A percentile compares a stretch with the other conserved stretches of the same genome.
Conservation (phyloP, 2,797 vertebrate species). For the Acipenser oxyrinchus region DNA sequence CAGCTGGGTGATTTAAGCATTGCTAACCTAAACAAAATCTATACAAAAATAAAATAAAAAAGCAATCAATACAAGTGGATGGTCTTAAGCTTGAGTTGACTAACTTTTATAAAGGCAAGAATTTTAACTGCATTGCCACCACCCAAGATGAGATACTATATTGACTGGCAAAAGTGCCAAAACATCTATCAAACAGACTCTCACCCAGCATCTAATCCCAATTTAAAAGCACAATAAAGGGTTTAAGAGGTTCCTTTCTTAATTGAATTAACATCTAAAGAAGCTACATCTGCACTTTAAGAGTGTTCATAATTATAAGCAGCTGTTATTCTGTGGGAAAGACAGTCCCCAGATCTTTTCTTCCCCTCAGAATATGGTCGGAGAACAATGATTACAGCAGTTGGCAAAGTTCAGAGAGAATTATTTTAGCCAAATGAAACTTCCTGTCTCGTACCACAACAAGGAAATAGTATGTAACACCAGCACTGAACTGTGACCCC, state of each 20-base stretch:
- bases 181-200: too few species aligned
- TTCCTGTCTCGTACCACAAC: constrained; percentile 41
- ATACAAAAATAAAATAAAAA: too few species aligned
- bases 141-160: too few species aligned
- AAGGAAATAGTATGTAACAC: constrained; percentile 8
- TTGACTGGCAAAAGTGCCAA: too few species aligned
- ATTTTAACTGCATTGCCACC: too few species aligned
- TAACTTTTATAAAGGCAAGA: background rate
- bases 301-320: constrained; percentile 42
- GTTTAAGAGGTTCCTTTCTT: constrained; percentile 13
- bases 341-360: constrained; percentile 26
- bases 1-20: too few species aligned
- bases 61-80: too few species aligned
- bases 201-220: background rate
- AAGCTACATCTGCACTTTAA: constrained; percentile 26
- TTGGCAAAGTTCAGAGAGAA: constrained; percentile 11
- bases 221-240: constrained; percentile 5
- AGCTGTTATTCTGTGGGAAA: constrained; percentile 47
- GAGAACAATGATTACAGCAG: constrained; percentile 31
- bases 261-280: constrained; percentile 28
- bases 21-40: too few species aligned
- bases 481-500: constrained; percentile 7
- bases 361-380: background rate
- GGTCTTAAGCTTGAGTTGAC: background rate
- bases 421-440: constrained; percentile 49